Base-by-base conservation (phyloP, 2,797 vertebrate genomes). In the Gobionotothen gibberifrons region DNA sequence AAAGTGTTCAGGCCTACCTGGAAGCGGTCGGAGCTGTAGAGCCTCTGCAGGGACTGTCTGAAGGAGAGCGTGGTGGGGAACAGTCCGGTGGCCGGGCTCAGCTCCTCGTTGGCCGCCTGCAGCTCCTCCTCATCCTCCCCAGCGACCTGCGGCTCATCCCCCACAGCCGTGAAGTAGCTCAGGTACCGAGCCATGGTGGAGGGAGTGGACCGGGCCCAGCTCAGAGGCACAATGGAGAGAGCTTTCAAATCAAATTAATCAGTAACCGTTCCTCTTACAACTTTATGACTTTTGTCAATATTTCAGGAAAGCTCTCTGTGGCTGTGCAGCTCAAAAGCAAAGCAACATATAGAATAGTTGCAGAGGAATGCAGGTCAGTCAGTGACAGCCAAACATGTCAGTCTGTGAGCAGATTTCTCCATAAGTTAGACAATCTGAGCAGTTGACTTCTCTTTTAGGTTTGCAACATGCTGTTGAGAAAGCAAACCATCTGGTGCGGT, bases 151-250 rank as follows among this genome's bases (percentile, higher is more conserved):
- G 95, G 93, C 43, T 93, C 76, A 0, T 99, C 97, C 0, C 98
- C 98, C 21, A 98, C 97, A 3, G 96, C 93, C 0, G 96, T 98
- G 93, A 99, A 98, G 72, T 96, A 93, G 82, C 80, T 96, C 91
- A 99, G 91, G 89, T 96, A 97, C 52, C n/a, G 91, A 74, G 96
- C 92, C 98, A 99, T 99, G 63, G 44, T 69, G 22, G 42, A 47
- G 26, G 52, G 66, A 43, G 36, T 40, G 56, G 40, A 32, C 32
- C 44, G 0, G 21, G 60, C 54, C 66, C 32, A 44, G 53, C 46
- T 61, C 73, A 39, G 1, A 42, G 47, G 14, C 46, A 60, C 10
- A 39, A 69, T 2, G 22, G 2, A 71, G 16, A 4, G 8, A 9
- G 3, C 3, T 21, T 36, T 44, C 62, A 5, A 58, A 3, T 54